These are phyloP conservation scores for Glareola pratincola DNA, from an alignment of 2,113 vertebrate species.

Conservation along the genomic window DNA sequence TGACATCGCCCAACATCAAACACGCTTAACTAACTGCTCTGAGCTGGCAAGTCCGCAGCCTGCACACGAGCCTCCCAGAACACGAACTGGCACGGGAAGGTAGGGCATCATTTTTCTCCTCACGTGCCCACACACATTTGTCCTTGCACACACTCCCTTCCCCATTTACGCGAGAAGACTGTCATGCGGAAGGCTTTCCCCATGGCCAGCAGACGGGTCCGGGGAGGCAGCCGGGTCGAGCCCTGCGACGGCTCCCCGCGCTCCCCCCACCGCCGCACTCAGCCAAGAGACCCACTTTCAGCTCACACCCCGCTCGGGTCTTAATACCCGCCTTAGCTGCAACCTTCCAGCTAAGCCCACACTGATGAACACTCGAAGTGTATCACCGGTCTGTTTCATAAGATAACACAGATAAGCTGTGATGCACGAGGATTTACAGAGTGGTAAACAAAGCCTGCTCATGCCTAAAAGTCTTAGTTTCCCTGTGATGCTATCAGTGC, in stretches of 20 bases:
- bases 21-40: not conserved
- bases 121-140: no score
- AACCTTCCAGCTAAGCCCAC: not conserved
- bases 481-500: no score
- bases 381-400: not conserved
- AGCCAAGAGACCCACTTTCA: not conserved
- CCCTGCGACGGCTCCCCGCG: not conserved
- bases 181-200: fast-evolving
- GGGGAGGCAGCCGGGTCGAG: fast-evolving
- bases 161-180: not conserved
- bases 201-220: no score
- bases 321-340: not conserved
- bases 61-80: not conserved
- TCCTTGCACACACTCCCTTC: not conserved
- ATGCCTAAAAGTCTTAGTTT: not conserved
- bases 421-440: not conserved
- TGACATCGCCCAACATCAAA: not conserved
- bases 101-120: not conserved
- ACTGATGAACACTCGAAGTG: not conserved
- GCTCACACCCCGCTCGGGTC: not conserved
- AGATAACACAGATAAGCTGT: not conserved
- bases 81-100: fast-evolving
- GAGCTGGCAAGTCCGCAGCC: no score
- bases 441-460: fast-evolving
- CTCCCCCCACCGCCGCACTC: no score